Evolutionary conservation across 1,140 invertebrate species (phyloP).

Genomic region (Cotesia glomerata): DNA sequence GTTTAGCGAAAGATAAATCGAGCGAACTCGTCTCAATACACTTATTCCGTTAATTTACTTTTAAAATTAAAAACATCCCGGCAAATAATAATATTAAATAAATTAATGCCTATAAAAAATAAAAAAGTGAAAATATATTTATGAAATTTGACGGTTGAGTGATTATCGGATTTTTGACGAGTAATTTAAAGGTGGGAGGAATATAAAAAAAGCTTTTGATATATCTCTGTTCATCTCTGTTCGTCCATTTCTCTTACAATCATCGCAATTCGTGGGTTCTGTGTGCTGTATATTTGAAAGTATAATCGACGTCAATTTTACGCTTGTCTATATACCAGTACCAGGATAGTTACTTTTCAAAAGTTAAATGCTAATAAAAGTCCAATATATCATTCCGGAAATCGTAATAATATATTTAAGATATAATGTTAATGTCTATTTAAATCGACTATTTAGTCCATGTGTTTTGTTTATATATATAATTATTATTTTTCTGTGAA

Average conservation of each 20-base stretch:
- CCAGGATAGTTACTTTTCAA: background rate
- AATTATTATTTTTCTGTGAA: too few relatives aligned
- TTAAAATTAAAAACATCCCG: too few relatives aligned
- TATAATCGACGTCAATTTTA: conserved; percentile 43
- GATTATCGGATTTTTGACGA: conserved; percentile 55
- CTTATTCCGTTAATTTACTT: too few relatives aligned
- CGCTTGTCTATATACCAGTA: background rate
- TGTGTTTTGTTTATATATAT: too few relatives aligned
- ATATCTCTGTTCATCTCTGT: conserved; percentile 12
- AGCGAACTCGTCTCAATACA: background rate
- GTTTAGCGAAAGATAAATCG: background rate
- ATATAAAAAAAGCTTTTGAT: conserved; percentile 35
- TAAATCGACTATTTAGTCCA: too few relatives aligned
- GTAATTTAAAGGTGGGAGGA: conserved; percentile 45
- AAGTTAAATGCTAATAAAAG: conserved; percentile 1
- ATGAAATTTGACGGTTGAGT: background rate
- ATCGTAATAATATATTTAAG: background rate
- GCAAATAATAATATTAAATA: too few relatives aligned
- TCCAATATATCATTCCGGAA: background rate
- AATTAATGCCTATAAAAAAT: too few relatives aligned
- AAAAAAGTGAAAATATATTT: too few relatives aligned
- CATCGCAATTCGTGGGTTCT: conserved; percentile 34
- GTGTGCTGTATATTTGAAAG: conserved; percentile 46
- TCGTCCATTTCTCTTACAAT: conserved; percentile 41
- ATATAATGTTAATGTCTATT: too few relatives aligned